Percentiles rank a stretch among this genome's conserved stretches.
Evolutionary conservation across 2,797 vertebrate species (phyloP).

Genomic region (Rhynchonycteris naso): DNA sequence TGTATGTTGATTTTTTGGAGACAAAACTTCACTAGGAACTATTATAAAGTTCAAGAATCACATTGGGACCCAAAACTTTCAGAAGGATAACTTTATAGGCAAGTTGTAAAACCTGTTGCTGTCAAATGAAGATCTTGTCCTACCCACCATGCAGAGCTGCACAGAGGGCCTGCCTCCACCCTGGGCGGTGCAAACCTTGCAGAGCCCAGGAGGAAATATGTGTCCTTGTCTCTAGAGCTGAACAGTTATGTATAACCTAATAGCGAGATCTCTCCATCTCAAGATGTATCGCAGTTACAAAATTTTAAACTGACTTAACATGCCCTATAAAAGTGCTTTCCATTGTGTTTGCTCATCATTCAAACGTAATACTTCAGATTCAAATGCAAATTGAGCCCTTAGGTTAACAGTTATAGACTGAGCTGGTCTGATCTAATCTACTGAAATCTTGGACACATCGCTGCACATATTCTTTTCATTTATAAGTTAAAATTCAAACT

Average conservation of each 20-base stretch:
- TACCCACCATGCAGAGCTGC: neutral
- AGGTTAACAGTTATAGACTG: slow-evolving; percentile 19
- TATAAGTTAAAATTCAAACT: slow-evolving; percentile 39
- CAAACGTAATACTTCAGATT: neutral
- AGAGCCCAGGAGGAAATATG: neutral
- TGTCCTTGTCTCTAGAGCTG: neutral
- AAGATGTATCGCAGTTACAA: neutral
- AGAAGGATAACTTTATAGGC: neutral
- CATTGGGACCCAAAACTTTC: neutral
- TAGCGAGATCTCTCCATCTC: neutral
- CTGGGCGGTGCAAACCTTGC: neutral
- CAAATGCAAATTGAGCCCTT: neutral
- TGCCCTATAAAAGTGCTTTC: slow-evolving; percentile 5
- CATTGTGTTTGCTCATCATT: neutral
- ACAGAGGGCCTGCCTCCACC: neutral
- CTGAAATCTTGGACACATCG: neutral
- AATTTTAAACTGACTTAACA: neutral
- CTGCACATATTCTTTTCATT: slow-evolving; percentile 31
- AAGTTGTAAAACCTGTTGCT: neutral
- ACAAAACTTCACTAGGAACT: neutral
- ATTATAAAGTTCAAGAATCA: slow-evolving; percentile 23
- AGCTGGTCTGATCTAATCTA: neutral
- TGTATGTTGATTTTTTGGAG: neutral
- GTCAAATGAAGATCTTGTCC: slow-evolving; percentile 5
- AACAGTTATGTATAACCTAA: neutral